phyloP scores from a whole-genome alignment of 2,797 vertebrate genomes.

The Setipinna tenuifilis region DNA sequence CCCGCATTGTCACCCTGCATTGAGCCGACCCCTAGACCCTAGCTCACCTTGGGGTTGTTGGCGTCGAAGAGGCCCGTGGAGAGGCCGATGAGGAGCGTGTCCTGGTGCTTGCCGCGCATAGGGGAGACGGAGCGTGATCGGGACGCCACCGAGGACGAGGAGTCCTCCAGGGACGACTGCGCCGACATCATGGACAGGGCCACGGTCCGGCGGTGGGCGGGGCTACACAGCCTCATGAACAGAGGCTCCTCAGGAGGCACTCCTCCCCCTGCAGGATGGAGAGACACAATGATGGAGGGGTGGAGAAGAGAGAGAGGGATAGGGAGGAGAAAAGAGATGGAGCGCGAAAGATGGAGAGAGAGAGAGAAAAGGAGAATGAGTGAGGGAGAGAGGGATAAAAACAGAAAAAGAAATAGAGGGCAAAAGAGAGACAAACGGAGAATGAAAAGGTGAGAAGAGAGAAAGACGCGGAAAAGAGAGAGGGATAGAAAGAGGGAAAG shows the following conservation, averaged over 20 bases:
- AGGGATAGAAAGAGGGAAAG: background rate
- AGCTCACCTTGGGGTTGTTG: slow-evolving; percentile 92
- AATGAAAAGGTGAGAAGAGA: too few species aligned
- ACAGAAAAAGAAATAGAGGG: too few species aligned
- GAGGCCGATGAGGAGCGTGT: slow-evolving; percentile 87
- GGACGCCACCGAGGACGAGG: slow-evolving; percentile 77
- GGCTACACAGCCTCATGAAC: slow-evolving; percentile 81
- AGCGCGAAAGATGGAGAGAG: background rate
- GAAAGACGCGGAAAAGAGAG: too few species aligned
- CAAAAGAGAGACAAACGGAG: background rate
- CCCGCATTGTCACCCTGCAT: background rate
- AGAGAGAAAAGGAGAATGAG: background rate
- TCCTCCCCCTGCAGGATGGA: slow-evolving; percentile 52
- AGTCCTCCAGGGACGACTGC: slow-evolving; percentile 88
- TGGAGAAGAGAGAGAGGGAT: background rate
- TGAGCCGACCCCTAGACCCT: background rate
- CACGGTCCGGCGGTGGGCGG: slow-evolving; percentile 73
- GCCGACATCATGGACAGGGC: slow-evolving; percentile 78
- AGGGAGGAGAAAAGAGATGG: background rate
- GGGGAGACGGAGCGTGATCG: slow-evolving; percentile 89
- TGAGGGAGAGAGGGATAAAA: background rate
- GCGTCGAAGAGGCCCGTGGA: slow-evolving; percentile 95
- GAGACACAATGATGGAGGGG: background rate
- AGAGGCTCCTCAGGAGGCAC: slow-evolving; percentile 73
- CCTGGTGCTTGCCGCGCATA: slow-evolving; percentile 80